Base-by-base conservation (phyloP, 2,888 invertebrate genomes). In the Gonocerus acuteangulatus region DNA sequence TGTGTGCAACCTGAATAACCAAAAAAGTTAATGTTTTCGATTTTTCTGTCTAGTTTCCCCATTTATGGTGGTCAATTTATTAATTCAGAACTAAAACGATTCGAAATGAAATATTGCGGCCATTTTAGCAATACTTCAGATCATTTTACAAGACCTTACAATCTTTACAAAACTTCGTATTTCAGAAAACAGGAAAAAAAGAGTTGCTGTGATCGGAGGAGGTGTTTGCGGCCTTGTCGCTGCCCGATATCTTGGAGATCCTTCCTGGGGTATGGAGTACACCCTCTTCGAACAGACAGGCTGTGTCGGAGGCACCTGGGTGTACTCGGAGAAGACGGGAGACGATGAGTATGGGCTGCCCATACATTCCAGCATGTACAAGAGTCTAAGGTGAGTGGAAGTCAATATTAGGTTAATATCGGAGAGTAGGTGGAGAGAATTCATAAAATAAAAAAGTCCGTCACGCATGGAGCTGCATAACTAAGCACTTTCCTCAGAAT, bases 361-460 rank as follows among this genome's bases (percentile, higher is more conserved):
- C 1, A 82, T 93, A 36, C 92, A 92, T 72, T 88, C 92, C 52
- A 91, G 91, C 75, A 93, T 95, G 92, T 95, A 95, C 72, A 82
- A 87, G 71, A 87, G 86, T 71, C 78, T 95, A 61, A 85, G 86
- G 94, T 92, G 74, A 74, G 71, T 58, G n/a, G 45, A 11, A 7
- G 15, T 11, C 45, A 15, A 34, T 15, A 44, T 15, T 15, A 7
- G 7, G 15, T 19, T 11, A 23, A 23, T n/a, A 23, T 42, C 6
- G 15, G 7, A 1, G n/a, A 22, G 1, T n/a, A 9, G 23, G 2
- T 1, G 2, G 19, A 1, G 19, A 19, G 16, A 19, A 44, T 34
- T n/a, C n/a, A n/a, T n/a, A n/a, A n/a, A n/a, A n/a, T n/a, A n/a
- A n/a, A n/a, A n/a, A n/a, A n/a, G n/a, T n/a, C n/a, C n/a, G n/a